Evolutionary conservation across 2,797 vertebrate genomes (phyloP), one percentile per base, ranked within the genome.

Genomic region (Leptoclinus maculatus): DNA sequence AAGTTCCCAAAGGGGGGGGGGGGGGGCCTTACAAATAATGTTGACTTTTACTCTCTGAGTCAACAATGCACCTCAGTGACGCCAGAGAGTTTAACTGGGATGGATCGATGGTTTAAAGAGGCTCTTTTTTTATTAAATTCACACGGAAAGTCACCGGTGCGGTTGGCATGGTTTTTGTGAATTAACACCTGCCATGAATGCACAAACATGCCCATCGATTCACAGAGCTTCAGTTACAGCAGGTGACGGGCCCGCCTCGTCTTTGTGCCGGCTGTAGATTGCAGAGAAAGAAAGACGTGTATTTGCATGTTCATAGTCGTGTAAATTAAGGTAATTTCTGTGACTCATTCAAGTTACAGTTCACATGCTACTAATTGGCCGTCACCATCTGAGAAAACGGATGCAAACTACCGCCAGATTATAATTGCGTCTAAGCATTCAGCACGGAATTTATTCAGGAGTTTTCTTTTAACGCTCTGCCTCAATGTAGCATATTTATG

Each of bases 321-420:
- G 51, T 53, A 14, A 53, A 25, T 14, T 14, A 11, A 53, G 51
- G 12, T 53, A 2, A 13, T 53, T 13, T 14, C 23, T 49, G 47
- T 49, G 10, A 11, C 57, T 66, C 39, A 66, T 87, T 82, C 39
- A 65, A 56, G 76, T 83, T 82, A 65, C 23, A 53, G 65, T 87
- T 85, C 78, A 76, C 64, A 70, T 74, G 58, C 41, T 51, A 32
- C 86, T 91, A 88, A 92, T 88, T 89, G 85, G 83, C 77, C 79
- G 71, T 75, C 83, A 83, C 66, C 74, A 54, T 87, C 76, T 82
- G 76, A 86, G 43, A 41, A 63, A 83, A 78, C 68, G 83, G 80
- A 87, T 83, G 78, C 73, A 79, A 80, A 69, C 34, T 13, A 25
- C 85, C 85, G 73, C 71, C 70, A 74, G 71, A 76, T 81, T 67